These are phyloP conservation scores for Pholis gunnellus DNA, from an alignment of 2,113 vertebrate species.

Conservation along the genomic window DNA sequence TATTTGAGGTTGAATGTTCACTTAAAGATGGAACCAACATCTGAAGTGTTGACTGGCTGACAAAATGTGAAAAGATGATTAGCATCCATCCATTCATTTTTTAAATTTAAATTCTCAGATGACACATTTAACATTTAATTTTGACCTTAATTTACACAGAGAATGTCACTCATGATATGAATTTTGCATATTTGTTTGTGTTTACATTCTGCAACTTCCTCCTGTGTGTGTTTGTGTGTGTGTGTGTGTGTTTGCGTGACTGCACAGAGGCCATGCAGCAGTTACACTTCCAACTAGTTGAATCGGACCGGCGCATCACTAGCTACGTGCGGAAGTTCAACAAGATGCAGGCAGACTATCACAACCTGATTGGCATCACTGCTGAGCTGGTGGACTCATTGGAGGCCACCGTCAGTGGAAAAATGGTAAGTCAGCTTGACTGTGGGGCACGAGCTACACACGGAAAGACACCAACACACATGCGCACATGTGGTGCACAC, in stretches of 20 bases:
- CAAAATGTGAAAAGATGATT: not conserved
- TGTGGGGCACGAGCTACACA: not conserved
- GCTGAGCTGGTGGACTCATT: slow-evolving; percentile 95
- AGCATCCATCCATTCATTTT: not conserved
- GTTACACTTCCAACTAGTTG: slow-evolving; percentile 89
- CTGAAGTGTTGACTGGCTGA: not conserved
- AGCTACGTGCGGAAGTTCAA: slow-evolving; percentile 86
- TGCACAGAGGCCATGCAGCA: slow-evolving; percentile 86
- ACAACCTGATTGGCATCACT: slow-evolving; percentile 91
- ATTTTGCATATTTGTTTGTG: not conserved
- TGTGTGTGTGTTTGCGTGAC: slow-evolving; percentile 30
- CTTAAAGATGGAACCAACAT: not conserved
- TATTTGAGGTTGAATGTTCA: not conserved
- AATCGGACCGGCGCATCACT: slow-evolving; percentile 86
- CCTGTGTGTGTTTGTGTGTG: slow-evolving; percentile 35
- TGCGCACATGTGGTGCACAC: not conserved
- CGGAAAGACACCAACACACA: not conserved
- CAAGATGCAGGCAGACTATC: slow-evolving; percentile 91
- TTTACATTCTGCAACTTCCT: not conserved
- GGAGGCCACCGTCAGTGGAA: slow-evolving; percentile 92
- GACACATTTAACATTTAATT: not conserved
- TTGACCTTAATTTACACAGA: not conserved
- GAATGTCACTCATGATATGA: not conserved
- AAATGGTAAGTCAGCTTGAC: slow-evolving; percentile 87
- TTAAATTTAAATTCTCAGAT: not conserved